Evolutionary conservation across 2,797 vertebrate species (phyloP).

Genomic region (Synaphobranchus kaupii): DNA sequence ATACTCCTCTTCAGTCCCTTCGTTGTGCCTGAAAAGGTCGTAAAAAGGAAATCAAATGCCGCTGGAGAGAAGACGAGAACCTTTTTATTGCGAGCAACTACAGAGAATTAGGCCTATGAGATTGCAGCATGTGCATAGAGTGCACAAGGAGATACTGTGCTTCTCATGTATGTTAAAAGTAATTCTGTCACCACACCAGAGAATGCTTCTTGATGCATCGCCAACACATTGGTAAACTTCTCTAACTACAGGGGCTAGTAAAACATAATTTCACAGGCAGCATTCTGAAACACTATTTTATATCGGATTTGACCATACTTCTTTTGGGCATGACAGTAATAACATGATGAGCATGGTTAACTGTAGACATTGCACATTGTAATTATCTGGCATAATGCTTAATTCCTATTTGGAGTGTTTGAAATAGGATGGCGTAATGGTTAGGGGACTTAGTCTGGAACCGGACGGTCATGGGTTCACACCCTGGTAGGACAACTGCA

Average conservation of each 20-base stretch:
- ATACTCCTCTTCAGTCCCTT: constrained; percentile 80
- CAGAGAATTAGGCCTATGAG: background rate
- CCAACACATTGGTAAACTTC: background rate
- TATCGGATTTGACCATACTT: background rate
- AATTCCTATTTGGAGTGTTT: background rate
- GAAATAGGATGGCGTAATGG: background rate
- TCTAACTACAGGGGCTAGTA: background rate
- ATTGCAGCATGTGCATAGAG: background rate
- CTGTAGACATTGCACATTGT: background rate
- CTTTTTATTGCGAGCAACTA: background rate
- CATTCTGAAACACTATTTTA: background rate
- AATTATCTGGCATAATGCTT: background rate
- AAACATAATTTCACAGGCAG: background rate
- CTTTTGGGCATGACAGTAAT: background rate
- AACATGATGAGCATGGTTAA: background rate
- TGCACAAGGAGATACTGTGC: background rate
- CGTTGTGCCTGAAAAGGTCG: constrained; percentile 74
- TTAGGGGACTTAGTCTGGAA: background rate
- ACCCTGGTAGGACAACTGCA: background rate
- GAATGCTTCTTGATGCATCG: background rate
- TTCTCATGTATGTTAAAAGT: background rate
- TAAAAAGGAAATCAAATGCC: background rate
- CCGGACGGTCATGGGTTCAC: background rate
- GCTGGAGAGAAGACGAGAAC: constrained; percentile 1
- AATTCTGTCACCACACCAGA: background rate